Conservation (phyloP, 2,797 vertebrate genomes). For the Anas acuta region DNA sequence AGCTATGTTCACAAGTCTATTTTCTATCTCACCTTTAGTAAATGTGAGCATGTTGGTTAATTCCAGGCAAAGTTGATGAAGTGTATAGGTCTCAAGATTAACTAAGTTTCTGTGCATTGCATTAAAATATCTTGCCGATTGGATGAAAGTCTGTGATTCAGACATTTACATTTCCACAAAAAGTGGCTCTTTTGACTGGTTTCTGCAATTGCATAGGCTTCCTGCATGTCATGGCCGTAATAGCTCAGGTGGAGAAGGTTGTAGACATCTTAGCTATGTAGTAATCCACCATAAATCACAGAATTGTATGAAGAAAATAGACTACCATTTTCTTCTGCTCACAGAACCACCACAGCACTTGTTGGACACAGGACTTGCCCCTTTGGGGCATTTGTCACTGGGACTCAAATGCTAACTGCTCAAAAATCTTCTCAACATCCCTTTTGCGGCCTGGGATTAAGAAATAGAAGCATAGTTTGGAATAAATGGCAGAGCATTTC, state of each 20-base stretch:
- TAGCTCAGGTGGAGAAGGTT: background rate
- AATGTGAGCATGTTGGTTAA: background rate
- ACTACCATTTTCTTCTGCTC: background rate
- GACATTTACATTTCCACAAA: background rate
- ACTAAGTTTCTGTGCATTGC: background rate
- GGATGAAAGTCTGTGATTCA: background rate
- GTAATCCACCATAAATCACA: background rate
- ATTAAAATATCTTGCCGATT: background rate
- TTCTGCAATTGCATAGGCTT: background rate
- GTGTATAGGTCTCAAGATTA: background rate
- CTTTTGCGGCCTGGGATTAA: background rate
- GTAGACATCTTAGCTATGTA: background rate
- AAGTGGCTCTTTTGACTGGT: background rate
- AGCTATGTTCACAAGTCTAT: background rate
- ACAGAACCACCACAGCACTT: background rate
- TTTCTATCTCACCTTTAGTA: background rate
- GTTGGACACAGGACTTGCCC: background rate
- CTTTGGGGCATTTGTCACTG: rapidly evolving
- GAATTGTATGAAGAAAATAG: background rate
- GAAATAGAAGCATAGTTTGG: background rate
- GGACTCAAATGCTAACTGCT: background rate
- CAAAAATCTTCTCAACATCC: background rate
- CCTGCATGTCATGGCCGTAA: background rate
- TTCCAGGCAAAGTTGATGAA: background rate
- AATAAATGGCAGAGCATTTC: background rate